Conservation (phyloP, 2,113 vertebrate genomes). For the Rhinoderma darwinii region DNA sequence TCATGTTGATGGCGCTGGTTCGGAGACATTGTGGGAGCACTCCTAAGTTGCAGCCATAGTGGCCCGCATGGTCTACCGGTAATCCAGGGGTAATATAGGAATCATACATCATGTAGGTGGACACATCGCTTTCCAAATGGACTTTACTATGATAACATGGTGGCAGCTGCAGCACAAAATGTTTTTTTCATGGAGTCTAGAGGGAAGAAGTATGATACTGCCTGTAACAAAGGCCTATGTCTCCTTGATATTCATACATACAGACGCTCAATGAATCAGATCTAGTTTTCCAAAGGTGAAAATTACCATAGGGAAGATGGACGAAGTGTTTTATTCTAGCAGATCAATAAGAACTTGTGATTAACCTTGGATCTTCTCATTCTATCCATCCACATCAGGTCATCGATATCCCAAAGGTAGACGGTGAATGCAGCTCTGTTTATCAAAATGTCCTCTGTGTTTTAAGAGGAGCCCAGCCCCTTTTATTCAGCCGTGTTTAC, state of each 20-base stretch:
- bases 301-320: conserved; percentile 66
- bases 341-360: conserved; percentile 70
- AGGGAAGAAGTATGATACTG: not conserved
- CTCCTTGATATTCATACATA: conserved; percentile 12
- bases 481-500: not conserved
- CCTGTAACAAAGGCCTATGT: not conserved
- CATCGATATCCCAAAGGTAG: conserved; percentile 19
- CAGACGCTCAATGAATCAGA: conserved; percentile 56
- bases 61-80: not conserved
- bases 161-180: not conserved
- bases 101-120: not conserved
- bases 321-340: conserved; percentile 61
- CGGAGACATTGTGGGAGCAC: too few species aligned
- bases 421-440: not conserved
- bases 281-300: conserved; percentile 69
- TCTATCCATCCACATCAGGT: conserved; percentile 50
- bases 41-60: not conserved
- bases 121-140: not conserved
- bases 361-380: conserved; percentile 65
- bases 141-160: not conserved
- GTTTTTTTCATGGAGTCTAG: not conserved
- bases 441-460: conserved; percentile 12
- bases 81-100: not conserved
- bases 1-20: too few species aligned
- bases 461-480: not conserved